A percentile compares a stretch with the other conserved stretches of the same genome.
Evolutionary conservation across 2,797 vertebrate genomes (phyloP).

Genomic region (Coregonus sp.): DNA sequence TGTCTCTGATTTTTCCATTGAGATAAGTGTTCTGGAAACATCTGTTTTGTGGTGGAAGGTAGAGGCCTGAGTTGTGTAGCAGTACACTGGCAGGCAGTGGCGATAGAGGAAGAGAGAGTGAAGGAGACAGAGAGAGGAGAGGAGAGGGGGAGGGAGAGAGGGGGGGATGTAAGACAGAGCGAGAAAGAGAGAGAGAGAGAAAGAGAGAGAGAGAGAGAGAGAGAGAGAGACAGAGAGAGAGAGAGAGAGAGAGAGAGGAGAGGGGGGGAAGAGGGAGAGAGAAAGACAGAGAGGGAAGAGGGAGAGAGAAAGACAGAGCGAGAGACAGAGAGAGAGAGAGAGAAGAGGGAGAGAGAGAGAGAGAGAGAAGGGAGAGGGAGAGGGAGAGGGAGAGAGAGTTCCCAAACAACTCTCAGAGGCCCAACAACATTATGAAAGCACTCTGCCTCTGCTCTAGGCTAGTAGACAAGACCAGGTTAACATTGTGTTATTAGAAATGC

Average conservation of each 20-base stretch:
- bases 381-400: neutral
- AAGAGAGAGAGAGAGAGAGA: conserved; percentile 36
- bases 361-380: too few species aligned
- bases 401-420: neutral
- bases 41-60: conserved; percentile 77
- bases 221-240: neutral
- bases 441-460: conserved; percentile 51
- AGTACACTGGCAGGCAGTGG: conserved; percentile 54
- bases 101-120: conserved; percentile 63
- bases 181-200: conserved; percentile 54
- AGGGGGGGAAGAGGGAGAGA: neutral
- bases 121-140: conserved; percentile 37
- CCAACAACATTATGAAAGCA: neutral
- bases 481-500: conserved; percentile 24
- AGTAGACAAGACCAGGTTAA: conserved; percentile 59
- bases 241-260: too few species aligned
- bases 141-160: neutral
- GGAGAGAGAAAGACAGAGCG: too few species aligned
- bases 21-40: conserved; percentile 75
- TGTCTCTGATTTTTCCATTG: conserved; percentile 75
- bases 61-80: conserved; percentile 64
- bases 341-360: too few species aligned
- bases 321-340: neutral
- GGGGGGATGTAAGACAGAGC: neutral
- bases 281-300: neutral